Conservation (phyloP, 2,797 vertebrate species). For the Mormyrus hasselquistii region DNA sequence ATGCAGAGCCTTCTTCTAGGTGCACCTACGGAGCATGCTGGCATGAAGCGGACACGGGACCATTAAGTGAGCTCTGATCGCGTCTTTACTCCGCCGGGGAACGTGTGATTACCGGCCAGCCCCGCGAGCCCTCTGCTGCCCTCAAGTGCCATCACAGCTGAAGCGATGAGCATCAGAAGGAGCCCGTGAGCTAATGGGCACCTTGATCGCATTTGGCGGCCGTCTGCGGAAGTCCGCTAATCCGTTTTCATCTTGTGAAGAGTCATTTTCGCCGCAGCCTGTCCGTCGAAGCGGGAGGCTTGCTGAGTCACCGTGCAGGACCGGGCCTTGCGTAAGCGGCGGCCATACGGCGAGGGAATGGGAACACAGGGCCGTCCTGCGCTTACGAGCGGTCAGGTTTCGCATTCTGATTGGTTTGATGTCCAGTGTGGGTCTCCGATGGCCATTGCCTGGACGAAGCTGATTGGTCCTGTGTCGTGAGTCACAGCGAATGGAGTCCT, state of each 20-base stretch:
- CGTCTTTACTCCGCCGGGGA: not conserved
- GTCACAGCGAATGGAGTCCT: not conserved
- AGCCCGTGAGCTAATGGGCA: not conserved
- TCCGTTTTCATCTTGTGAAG: not conserved
- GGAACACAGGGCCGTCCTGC: not conserved
- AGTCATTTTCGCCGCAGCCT: not conserved
- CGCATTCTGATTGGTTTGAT: not conserved
- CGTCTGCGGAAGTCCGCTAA: not conserved
- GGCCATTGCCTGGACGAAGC: not conserved
- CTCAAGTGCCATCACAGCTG: not conserved
- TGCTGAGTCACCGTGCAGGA: not conserved
- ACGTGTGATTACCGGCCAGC: not conserved
- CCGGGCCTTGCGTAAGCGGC: not conserved
- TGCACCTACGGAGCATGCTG: not conserved
- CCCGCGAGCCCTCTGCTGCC: not conserved
- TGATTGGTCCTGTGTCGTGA: not conserved
- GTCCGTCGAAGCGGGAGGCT: not conserved
- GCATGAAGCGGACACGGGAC: not conserved
- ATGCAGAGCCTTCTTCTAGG: not conserved
- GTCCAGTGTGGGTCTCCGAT: not conserved
- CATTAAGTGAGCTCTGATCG: not conserved
- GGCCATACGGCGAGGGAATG: not conserved
- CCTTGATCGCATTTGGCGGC: not conserved
- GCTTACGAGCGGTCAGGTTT: not conserved
- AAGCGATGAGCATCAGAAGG: not conserved